Percentiles rank a stretch among this genome's conserved stretches.
Evolutionary conservation across 2,797 vertebrate genomes (phyloP).

Genomic region (Rhinella marina): DNA sequence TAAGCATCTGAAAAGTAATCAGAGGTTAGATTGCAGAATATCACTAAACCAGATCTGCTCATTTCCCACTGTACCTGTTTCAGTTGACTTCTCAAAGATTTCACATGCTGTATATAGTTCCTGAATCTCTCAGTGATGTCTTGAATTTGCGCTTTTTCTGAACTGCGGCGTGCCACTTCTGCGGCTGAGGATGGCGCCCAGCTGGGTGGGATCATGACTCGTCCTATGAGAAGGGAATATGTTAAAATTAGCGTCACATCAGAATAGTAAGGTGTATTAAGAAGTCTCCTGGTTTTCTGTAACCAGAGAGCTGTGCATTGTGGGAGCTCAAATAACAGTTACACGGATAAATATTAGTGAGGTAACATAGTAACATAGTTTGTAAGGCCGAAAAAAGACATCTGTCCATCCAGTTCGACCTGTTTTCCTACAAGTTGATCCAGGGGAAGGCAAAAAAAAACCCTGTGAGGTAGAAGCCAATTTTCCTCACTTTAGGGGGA

Average conservation of each 20-base stretch:
- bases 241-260: background rate
- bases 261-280: background rate
- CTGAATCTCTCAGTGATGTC: slow-evolving; percentile 51
- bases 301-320: background rate
- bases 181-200: background rate
- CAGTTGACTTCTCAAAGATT: slow-evolving; percentile 41
- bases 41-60: too few relatives aligned
- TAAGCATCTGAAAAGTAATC: too few relatives aligned
- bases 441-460: too few relatives aligned
- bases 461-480: too few relatives aligned
- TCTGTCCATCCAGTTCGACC: too few relatives aligned
- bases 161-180: background rate
- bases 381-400: too few relatives aligned
- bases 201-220: slow-evolving; percentile 6
- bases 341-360: too few relatives aligned
- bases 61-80: slow-evolving; percentile 9
- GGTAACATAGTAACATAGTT: too few relatives aligned
- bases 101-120: slow-evolving; percentile 55
- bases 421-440: too few relatives aligned
- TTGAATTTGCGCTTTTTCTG: slow-evolving; percentile 51
- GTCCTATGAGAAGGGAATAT: slow-evolving; percentile 1
- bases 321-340: background rate
- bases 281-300: background rate
- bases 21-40: too few relatives aligned
- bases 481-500: too few relatives aligned